phyloP scores from a whole-genome alignment of 2,888 invertebrate genomes.

The Trachelus iudaicus region DNA sequence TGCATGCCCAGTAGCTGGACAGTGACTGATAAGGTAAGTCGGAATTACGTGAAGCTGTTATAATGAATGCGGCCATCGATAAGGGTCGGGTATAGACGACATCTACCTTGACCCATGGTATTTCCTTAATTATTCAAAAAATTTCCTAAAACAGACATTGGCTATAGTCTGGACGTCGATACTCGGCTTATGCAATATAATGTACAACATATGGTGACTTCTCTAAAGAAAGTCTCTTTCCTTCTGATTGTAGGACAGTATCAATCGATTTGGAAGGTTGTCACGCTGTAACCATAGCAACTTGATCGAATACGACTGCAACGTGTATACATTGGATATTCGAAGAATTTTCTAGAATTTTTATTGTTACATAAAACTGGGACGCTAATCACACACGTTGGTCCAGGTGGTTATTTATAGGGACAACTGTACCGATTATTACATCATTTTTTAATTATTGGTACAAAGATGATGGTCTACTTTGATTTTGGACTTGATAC shows the following conservation, averaged over 20 bases:
- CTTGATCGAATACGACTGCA: conserved; percentile 32
- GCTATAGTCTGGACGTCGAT: neutral
- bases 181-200: neutral
- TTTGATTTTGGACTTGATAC: neutral
- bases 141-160: neutral
- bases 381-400: neutral
- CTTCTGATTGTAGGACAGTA: neutral
- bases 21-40: neutral
- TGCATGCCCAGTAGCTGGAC: neutral
- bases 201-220: neutral
- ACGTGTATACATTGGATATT: neutral
- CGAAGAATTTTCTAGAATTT: neutral
- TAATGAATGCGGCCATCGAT: neutral
- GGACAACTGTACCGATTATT: neutral
- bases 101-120: neutral
- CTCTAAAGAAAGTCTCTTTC: neutral
- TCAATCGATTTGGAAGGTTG: conserved; percentile 51
- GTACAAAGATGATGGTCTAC: neutral
- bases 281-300: conserved; percentile 54
- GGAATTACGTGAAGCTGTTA: neutral
- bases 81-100: neutral
- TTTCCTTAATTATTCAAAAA: neutral
- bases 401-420: neutral
- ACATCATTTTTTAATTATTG: neutral
- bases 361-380: neutral